These are phyloP conservation scores for Crocidura indochinensis DNA, from an alignment of 2,797 vertebrate genomes.

Conservation along the genomic window DNA sequence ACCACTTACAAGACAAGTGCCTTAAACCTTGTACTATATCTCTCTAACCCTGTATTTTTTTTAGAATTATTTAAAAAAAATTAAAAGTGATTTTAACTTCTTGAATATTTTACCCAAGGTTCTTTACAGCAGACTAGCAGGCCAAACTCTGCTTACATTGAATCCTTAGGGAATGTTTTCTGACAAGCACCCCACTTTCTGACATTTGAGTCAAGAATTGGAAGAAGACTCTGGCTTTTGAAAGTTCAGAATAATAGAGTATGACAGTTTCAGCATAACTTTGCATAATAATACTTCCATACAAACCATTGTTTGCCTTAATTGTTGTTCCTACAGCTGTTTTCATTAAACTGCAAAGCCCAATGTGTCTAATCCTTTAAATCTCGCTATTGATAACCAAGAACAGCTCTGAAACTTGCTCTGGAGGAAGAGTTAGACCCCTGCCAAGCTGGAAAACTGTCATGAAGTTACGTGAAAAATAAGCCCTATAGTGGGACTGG, in stretches of 20 bases:
- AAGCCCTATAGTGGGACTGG: constrained; percentile 90
- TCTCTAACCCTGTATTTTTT: too few species aligned
- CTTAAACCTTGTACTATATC: too few species aligned
- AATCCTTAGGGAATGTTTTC: constrained; percentile 82
- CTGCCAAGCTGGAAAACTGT: constrained; percentile 90
- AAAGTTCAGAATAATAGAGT: constrained; percentile 87
- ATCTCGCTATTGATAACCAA: constrained; percentile 91
- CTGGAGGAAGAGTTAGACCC: constrained; percentile 87
- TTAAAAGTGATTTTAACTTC: background rate
- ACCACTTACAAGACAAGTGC: too few species aligned
- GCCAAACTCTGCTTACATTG: constrained; percentile 76
- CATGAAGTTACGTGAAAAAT: constrained; percentile 91
- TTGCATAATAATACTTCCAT: constrained; percentile 91
- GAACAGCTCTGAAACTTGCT: constrained; percentile 87
- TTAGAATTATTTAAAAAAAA: too few species aligned
- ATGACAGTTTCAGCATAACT: constrained; percentile 89
- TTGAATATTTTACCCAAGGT: constrained; percentile 79
- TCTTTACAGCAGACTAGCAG: constrained; percentile 72
- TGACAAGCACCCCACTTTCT: constrained; percentile 83
- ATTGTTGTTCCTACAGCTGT: constrained; percentile 92
- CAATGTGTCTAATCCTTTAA: constrained; percentile 92
- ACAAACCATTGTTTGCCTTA: constrained; percentile 90
- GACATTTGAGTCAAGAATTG: constrained; percentile 82
- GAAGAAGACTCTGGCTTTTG: constrained; percentile 84
- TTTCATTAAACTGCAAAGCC: constrained; percentile 92